phyloP scores from a whole-genome alignment of 1,140 invertebrate genomes.

The Eupristina koningsbergeri region DNA sequence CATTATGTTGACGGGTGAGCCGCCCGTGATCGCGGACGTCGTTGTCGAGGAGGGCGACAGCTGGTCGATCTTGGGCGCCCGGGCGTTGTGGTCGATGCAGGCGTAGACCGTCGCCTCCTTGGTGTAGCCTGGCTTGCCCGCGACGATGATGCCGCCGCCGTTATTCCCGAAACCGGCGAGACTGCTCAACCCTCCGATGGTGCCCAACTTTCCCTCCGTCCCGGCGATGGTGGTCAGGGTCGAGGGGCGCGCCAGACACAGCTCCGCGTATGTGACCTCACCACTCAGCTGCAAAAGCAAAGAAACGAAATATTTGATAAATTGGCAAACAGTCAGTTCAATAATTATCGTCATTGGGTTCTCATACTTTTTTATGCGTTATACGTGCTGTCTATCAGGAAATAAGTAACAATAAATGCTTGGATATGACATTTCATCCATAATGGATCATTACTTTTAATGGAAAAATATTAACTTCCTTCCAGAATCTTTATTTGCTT shows the following conservation, averaged over 20 bases:
- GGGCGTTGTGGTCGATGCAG: conserved; percentile 78
- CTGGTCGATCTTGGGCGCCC: conserved; percentile 64
- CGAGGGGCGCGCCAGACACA: conserved; percentile 76
- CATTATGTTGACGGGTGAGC: conserved; percentile 40
- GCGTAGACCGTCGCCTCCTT: conserved; percentile 79
- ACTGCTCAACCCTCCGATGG: conserved; percentile 59
- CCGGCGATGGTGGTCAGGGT: conserved; percentile 72
- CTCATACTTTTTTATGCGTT: neutral
- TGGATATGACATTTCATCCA: neutral
- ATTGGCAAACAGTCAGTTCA: neutral
- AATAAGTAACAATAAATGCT: neutral
- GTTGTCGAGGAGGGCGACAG: conserved; percentile 55
- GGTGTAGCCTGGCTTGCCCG: conserved; percentile 61
- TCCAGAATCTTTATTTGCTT: neutral
- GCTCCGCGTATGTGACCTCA: conserved; percentile 83
- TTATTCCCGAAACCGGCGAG: conserved; percentile 63
- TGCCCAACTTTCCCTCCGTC: conserved; percentile 70
- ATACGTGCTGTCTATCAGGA: too few relatives aligned
- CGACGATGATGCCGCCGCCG: conserved; percentile 64
- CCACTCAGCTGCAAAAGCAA: conserved; percentile 68
- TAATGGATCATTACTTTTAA: neutral
- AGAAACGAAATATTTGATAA: neutral
- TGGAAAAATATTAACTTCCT: neutral
- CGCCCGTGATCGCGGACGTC: conserved; percentile 57
- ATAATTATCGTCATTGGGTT: neutral